A percentile compares a stretch with the other conserved stretches of the same genome.
Conservation (phyloP, 1,140 invertebrate species). For the Caenorhabditis briggsae region DNA sequence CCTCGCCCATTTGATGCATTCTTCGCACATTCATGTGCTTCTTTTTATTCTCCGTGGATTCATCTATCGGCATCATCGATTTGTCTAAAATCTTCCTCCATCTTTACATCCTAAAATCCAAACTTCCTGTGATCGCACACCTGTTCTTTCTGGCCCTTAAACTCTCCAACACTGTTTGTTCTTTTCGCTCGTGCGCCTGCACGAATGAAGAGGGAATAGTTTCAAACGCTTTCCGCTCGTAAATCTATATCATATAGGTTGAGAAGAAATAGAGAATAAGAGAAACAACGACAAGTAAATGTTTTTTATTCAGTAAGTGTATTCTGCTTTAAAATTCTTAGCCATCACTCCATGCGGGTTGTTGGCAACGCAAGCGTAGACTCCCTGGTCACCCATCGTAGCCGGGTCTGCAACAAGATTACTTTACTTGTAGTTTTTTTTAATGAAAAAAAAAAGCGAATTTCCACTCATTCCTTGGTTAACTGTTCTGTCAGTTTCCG, state of each 20-base stretch:
- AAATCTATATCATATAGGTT: constrained; percentile 33
- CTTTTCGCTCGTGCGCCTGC: constrained; percentile 33
- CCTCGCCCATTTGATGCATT: neutral
- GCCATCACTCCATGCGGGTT: constrained; percentile 77
- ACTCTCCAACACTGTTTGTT: constrained; percentile 28
- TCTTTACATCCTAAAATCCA: neutral
- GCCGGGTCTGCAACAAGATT: constrained; percentile 69
- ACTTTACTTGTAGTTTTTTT: neutral
- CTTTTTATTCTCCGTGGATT: neutral
- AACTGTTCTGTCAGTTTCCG: too few species aligned
- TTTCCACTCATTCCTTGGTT: too few species aligned
- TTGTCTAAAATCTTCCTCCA: constrained; percentile 6
- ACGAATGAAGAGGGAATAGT: neutral
- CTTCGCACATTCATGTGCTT: neutral
- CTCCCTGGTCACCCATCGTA: constrained; percentile 77
- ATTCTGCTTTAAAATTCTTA: constrained; percentile 78
- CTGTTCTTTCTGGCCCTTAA: constrained; percentile 2
- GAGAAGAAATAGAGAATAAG: neutral
- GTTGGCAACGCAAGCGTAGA: constrained; percentile 77
- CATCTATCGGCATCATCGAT: neutral
- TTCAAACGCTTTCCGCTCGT: constrained; percentile 21
- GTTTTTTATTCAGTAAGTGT: constrained; percentile 71
- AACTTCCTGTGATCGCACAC: neutral
- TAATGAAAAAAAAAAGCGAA: too few species aligned
- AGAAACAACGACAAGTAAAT: neutral